These are phyloP conservation scores for Bombus cullumanus DNA, from an alignment of 1,140 invertebrate species.

Conservation along the genomic window DNA sequence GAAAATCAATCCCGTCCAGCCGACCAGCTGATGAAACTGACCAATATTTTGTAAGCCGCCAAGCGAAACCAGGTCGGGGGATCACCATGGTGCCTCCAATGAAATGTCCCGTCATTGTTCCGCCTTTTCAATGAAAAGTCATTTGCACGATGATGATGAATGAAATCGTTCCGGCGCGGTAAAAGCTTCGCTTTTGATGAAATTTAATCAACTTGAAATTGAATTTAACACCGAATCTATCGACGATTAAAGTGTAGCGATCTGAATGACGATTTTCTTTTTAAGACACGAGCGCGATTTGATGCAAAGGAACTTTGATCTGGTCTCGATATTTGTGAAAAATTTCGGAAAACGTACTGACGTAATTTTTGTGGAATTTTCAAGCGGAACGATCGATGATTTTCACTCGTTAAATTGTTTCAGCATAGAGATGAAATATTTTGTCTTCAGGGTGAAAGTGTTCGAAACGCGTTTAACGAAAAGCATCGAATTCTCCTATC, in stretches of 20 bases:
- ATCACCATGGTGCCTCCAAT: not conserved
- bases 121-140: not conserved
- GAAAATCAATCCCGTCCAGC: constrained; percentile 60
- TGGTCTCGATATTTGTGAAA: too few relatives aligned
- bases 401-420: not conserved
- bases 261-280: too few relatives aligned
- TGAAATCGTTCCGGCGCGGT: not conserved
- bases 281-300: too few relatives aligned
- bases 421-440: not conserved
- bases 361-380: not conserved
- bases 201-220: not conserved
- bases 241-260: not conserved
- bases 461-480: not conserved
- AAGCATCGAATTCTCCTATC: too few relatives aligned
- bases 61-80: constrained; percentile 1
- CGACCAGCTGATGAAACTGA: constrained; percentile 63
- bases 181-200: not conserved
- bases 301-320: too few relatives aligned
- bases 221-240: not conserved
- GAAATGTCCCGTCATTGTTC: constrained; percentile 11
- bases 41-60: constrained; percentile 55
- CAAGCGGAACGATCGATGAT: not conserved
- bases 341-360: too few relatives aligned
- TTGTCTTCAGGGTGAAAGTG: not conserved
- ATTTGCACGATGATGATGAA: constrained; percentile 1